These are phyloP conservation scores for Neodontobutis hainanensis DNA, from an alignment of 2,113 vertebrate species.

Conservation along the genomic window DNA sequence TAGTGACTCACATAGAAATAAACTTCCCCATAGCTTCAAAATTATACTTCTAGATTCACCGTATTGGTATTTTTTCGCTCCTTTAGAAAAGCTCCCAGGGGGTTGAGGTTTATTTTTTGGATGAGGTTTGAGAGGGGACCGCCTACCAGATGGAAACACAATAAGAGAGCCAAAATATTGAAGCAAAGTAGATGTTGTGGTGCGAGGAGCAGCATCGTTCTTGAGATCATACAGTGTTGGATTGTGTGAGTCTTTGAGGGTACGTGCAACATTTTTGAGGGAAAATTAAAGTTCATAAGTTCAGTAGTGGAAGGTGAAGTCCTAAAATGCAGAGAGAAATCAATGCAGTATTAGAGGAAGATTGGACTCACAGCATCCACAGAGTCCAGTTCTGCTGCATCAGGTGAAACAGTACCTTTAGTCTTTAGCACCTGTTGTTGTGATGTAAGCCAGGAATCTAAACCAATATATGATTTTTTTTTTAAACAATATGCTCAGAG, in stretches of 20 bases:
- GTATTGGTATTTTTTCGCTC: neutral
- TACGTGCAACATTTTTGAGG: neutral
- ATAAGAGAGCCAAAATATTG: conserved; percentile 33
- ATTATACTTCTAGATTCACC: conserved; percentile 18
- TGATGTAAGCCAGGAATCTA: too few relatives aligned
- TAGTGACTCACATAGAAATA: neutral
- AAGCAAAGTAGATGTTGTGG: conserved; percentile 36
- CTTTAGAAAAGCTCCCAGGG: conserved; percentile 14
- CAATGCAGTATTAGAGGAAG: too few relatives aligned
- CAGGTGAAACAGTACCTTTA: too few relatives aligned
- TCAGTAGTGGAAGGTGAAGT: too few relatives aligned
- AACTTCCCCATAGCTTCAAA: conserved; percentile 13
- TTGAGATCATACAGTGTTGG: neutral
- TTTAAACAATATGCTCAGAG: too few relatives aligned
- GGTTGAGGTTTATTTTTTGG: conserved; percentile 43
- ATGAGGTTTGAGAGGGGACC: conserved; percentile 18
- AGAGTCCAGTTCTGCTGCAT: too few relatives aligned
- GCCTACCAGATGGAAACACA: conserved; percentile 31
- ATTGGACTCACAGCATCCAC: too few relatives aligned
- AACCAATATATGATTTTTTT: too few relatives aligned
- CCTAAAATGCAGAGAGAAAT: too few relatives aligned
- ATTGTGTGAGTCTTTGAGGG: conserved; percentile 3
- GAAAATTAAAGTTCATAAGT: too few relatives aligned
- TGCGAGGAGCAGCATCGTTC: conserved; percentile 29
- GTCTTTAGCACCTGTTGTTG: too few relatives aligned